These are phyloP conservation scores for Eristalis intricaria DNA, from an alignment of 2,888 invertebrate species.

Conservation along the genomic window DNA sequence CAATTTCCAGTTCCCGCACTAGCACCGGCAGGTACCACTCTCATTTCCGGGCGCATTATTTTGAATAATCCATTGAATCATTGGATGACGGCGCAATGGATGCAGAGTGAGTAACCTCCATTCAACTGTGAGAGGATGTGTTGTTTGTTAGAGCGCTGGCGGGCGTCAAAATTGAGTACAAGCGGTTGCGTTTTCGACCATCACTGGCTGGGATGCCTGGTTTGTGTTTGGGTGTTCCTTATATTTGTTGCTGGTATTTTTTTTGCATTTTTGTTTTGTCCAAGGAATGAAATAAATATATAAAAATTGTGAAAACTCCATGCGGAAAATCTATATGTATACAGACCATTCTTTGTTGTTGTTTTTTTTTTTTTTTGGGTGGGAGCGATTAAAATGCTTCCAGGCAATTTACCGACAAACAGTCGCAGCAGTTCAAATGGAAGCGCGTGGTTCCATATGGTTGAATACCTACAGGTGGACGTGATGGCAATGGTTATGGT, in stretches of 20 bases:
- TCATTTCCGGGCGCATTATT: constrained; percentile 50
- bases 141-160: constrained; percentile 56
- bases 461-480: constrained; percentile 68
- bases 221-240: constrained; percentile 4
- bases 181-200: constrained; percentile 61
- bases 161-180: constrained; percentile 69
- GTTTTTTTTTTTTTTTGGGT: constrained; percentile 8
- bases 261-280: not conserved
- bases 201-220: constrained; percentile 10
- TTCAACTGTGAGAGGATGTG: constrained; percentile 12
- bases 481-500: constrained; percentile 24
- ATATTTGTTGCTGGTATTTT: not conserved
- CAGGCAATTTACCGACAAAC: constrained; percentile 67
- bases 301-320: constrained; percentile 11
- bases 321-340: not conserved
- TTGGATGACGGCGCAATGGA: not conserved
- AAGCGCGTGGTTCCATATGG: constrained; percentile 57
- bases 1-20: constrained; percentile 34
- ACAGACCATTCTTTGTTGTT: no score
- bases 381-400: constrained; percentile 63
- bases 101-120: not conserved
- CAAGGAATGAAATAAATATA: constrained; percentile 33
- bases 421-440: constrained; percentile 59
- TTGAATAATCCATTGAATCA: constrained; percentile 67
- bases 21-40: not conserved